Percentiles rank a stretch among this genome's conserved stretches.
Evolutionary conservation across 2,797 vertebrate genomes (phyloP).

Genomic region (Oophaga sylvatica): DNA sequence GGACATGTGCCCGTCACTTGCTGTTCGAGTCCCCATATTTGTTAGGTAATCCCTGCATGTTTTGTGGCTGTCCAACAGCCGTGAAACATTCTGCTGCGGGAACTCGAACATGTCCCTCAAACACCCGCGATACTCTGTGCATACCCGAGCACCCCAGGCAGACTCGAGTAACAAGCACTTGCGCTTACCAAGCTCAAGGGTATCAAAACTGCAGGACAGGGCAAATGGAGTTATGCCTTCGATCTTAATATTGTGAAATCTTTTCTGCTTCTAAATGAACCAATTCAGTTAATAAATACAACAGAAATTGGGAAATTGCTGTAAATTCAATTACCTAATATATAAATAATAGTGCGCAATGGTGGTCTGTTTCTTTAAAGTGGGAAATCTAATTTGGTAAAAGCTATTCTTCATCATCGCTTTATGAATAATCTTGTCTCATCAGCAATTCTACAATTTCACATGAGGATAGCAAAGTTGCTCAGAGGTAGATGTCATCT

Average conservation of each 20-base stretch:
- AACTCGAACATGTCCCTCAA: no score
- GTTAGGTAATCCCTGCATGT: no score
- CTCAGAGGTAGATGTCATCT: constrained; percentile 37
- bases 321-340: background rate
- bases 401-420: background rate
- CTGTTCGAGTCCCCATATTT: no score
- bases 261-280: background rate
- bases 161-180: no score
- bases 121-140: no score
- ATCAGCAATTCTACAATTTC: constrained; percentile 19
- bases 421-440: background rate
- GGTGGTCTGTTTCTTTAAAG: background rate
- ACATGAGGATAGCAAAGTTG: background rate
- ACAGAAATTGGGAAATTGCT: background rate
- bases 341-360: background rate
- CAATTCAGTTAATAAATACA: background rate
- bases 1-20: no score
- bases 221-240: background rate
- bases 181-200: no score
- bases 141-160: no score
- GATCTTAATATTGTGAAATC: background rate
- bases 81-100: no score
- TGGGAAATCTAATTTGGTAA: background rate
- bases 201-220: background rate
- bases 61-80: no score